A percentile compares a stretch with the other conserved stretches of the same genome.
phyloP scores from a whole-genome alignment of 2,113 vertebrate genomes.

The Carettochelys insculpta region DNA sequence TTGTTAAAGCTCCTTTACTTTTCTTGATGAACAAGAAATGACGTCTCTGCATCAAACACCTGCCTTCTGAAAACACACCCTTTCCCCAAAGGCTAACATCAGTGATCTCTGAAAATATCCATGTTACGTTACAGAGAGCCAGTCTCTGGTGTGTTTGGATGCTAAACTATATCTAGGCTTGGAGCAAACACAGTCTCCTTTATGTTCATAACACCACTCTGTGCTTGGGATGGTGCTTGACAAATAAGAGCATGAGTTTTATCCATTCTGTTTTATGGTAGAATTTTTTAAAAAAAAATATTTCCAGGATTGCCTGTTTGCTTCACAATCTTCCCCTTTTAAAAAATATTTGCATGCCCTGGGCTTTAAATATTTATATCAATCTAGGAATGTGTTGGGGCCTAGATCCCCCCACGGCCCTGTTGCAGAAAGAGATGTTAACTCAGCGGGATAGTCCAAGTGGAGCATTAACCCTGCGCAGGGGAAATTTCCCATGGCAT shows the following conservation, averaged over 20 bases:
- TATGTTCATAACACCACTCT: conserved; percentile 62
- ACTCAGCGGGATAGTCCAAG: background rate
- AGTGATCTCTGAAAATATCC: conserved; percentile 73
- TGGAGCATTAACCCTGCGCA: background rate
- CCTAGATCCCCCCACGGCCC: background rate
- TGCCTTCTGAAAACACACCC: conserved; percentile 42
- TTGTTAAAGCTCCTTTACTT: conserved; percentile 19
- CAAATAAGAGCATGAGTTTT: conserved; percentile 53
- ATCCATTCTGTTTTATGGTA: conserved; percentile 37
- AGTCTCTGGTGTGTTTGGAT: conserved; percentile 68
- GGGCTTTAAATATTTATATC: background rate
- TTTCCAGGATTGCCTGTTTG: background rate
- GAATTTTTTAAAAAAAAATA: conserved; percentile 36
- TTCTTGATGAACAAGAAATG: conserved; percentile 57
- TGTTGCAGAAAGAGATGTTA: background rate
- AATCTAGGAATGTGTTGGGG: background rate
- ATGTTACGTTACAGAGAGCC: conserved; percentile 63
- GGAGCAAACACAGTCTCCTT: conserved; percentile 65
- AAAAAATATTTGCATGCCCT: background rate
- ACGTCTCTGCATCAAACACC: conserved; percentile 9
- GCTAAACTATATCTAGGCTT: conserved; percentile 65
- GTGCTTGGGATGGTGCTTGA: conserved; percentile 58
- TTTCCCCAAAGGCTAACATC: conserved; percentile 67
- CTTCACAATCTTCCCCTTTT: background rate
- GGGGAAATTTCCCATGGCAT: background rate